Conservation (phyloP, 2,113 vertebrate species). For the Mugil cephalus region DNA sequence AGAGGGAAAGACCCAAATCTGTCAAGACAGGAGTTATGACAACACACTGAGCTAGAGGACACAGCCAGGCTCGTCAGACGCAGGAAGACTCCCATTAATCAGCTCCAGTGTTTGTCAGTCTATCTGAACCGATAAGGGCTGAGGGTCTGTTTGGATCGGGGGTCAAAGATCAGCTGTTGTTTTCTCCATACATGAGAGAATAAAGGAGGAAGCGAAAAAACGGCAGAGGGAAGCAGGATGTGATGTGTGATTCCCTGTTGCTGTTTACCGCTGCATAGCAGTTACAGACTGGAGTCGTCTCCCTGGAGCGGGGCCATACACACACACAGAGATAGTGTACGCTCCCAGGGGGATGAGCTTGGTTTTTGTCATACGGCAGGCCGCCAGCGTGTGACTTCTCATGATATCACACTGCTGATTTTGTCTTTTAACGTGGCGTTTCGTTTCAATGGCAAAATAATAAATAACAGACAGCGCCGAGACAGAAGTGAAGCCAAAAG, state of each 20-base stretch:
- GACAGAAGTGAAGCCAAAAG: not conserved
- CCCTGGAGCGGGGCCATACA: conserved; percentile 49
- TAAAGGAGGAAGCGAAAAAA: conserved; percentile 20
- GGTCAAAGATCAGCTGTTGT: conserved; percentile 34
- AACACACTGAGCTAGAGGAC: conserved; percentile 49
- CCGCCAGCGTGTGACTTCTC: conserved; percentile 60
- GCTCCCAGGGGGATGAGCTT: conserved; percentile 31
- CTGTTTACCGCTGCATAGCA: conserved; percentile 62
- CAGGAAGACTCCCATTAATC: conserved; percentile 69
- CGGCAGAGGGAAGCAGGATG: conserved; percentile 44
- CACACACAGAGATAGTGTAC: conserved; percentile 20
- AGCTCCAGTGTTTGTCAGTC: conserved; percentile 13
- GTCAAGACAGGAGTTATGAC: conserved; percentile 61
- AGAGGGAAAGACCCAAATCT: conserved; percentile 66
- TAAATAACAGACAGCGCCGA: conserved; percentile 5
- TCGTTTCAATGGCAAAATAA: conserved; percentile 12
- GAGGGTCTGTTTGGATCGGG: conserved; percentile 37
- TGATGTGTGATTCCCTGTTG: conserved; percentile 46
- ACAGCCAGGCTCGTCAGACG: conserved; percentile 21
- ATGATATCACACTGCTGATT: conserved; percentile 37
- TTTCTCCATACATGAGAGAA: conserved; percentile 17
- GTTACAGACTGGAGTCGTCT: conserved; percentile 61
- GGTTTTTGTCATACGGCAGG: conserved; percentile 41
- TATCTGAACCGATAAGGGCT: conserved; percentile 52
- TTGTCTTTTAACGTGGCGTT: conserved; percentile 16